These are phyloP conservation scores for Halcyon smyrnensis DNA, from an alignment of 2,797 vertebrate species.

Conservation along the genomic window DNA sequence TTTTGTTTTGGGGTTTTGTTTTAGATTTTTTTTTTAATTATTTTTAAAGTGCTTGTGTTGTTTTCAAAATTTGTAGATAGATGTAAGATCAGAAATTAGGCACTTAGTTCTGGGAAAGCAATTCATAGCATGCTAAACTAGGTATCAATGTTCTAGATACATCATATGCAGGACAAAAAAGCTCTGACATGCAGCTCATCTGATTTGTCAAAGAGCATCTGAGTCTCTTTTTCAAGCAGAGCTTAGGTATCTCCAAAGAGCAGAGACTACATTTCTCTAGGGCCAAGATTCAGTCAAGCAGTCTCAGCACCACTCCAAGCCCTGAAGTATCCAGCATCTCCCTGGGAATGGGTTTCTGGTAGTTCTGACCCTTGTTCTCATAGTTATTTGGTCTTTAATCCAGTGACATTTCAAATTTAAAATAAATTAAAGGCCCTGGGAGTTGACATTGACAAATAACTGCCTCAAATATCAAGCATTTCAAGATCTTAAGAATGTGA, in stretches of 20 bases:
- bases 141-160: neutral
- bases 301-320: neutral
- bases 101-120: neutral
- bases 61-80: neutral
- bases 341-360: neutral
- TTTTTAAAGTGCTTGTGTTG: neutral
- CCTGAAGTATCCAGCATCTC: neutral
- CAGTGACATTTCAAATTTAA: neutral
- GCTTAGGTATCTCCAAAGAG: too few relatives aligned
- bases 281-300: neutral
- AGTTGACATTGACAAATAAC: neutral
- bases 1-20: neutral
- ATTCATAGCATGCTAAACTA: neutral
- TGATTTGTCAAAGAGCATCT: neutral
- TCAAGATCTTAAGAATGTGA: neutral
- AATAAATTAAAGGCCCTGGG: neutral
- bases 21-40: neutral
- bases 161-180: fast-evolving
- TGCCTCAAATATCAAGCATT: neutral
- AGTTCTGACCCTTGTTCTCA: neutral
- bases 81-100: neutral
- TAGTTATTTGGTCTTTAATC: neutral
- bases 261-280: neutral
- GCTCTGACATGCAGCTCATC: neutral
- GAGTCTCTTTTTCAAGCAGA: neutral